A percentile compares a stretch with the other conserved stretches of the same genome.
phyloP scores from a whole-genome alignment of 2,797 vertebrate species.

The Macroramphosus scolopax region DNA sequence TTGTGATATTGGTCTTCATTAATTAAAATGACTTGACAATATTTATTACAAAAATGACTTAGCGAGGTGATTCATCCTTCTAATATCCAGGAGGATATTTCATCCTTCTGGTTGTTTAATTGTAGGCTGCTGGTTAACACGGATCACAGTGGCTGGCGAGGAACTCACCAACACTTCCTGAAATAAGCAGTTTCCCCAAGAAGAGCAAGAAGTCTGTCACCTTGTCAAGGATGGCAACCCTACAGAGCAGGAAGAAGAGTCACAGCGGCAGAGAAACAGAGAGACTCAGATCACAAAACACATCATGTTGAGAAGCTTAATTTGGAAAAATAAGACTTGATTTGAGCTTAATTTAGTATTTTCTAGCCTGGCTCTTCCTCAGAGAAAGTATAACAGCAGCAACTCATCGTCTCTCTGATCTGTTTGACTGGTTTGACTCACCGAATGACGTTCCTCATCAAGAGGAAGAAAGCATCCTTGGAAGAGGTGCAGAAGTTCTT shows the following conservation, averaged over 20 bases:
- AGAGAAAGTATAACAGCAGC: too few relatives aligned
- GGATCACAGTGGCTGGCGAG: not conserved
- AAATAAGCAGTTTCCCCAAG: conserved; percentile 91
- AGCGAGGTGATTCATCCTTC: too few relatives aligned
- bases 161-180: conserved; percentile 90
- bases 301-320: not conserved
- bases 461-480: conserved; percentile 89
- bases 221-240: conserved; percentile 92
- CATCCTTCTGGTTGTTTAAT: too few relatives aligned
- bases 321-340: not conserved
- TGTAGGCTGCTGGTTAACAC: too few relatives aligned
- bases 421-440: conserved; percentile 56
- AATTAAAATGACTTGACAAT: too few relatives aligned
- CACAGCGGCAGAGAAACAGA: too few relatives aligned
- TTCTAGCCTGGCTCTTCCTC: too few relatives aligned
- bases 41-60: too few relatives aligned
- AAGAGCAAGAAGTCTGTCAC: conserved; percentile 93
- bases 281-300: conserved; percentile 1
- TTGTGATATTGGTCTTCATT: too few relatives aligned
- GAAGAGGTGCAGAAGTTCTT: conserved; percentile 94
- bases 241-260: conserved; percentile 51
- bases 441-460: conserved; percentile 96
- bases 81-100: conserved; percentile 2
- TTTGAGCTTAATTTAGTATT: too few relatives aligned
- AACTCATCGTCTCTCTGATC: too few relatives aligned